A percentile compares a stretch with the other conserved stretches of the same genome.
Evolutionary conservation across 2,113 vertebrate species (phyloP).

Genomic region (Irena cyanogastra): DNA sequence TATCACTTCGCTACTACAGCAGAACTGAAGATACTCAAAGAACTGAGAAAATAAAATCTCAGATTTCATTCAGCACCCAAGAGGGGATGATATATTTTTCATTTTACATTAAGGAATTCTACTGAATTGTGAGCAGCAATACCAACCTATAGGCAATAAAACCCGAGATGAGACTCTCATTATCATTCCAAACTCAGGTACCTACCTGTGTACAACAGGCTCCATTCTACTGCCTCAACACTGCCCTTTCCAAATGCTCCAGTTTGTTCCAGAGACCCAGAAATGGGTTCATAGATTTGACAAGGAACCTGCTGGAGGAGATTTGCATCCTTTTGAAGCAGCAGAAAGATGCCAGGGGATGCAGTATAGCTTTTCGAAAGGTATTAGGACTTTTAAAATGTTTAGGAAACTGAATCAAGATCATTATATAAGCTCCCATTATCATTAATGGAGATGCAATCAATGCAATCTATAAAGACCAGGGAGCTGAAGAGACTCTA

Average conservation of each 20-base stretch:
- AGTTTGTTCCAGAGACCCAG: background rate
- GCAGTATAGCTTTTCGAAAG: background rate
- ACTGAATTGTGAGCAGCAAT: background rate
- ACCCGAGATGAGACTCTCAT: background rate
- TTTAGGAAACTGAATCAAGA: background rate
- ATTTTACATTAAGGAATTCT: background rate
- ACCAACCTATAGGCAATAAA: background rate
- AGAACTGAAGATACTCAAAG: background rate
- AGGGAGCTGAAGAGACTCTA: background rate
- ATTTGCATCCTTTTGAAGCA: background rate
- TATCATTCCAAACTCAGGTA: background rate
- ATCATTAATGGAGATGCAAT: slow-evolving; percentile 4
- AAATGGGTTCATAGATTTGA: background rate
- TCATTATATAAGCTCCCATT: background rate
- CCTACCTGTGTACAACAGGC: background rate
- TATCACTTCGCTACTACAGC: background rate
- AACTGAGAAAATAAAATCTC: slow-evolving; percentile 5
- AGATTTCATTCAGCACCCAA: background rate
- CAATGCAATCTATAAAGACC: slow-evolving; percentile 17
- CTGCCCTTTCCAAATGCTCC: background rate
- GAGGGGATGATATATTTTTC: background rate
- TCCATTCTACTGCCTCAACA: background rate
- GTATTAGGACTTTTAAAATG: background rate
- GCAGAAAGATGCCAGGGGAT: background rate
- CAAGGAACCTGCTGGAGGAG: background rate